Percentiles rank a stretch among this genome's conserved stretches.
Conservation (phyloP, 2,113 vertebrate species). For the Calidris pygmaea region DNA sequence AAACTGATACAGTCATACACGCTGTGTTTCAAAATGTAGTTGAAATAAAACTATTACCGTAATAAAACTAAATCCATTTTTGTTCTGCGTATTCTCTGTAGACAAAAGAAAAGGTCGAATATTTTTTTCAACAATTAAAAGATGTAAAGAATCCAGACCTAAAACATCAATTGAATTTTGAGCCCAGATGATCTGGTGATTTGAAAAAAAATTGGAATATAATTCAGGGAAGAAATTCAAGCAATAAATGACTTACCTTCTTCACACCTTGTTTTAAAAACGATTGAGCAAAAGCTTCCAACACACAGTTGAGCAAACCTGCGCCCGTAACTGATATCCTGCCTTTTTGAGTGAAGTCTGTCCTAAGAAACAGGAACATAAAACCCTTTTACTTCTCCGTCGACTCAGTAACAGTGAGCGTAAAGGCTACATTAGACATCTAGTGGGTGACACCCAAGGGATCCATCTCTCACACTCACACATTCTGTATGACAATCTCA, state of each 20-base stretch:
- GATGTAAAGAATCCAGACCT: neutral
- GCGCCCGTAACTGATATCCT: constrained; percentile 27
- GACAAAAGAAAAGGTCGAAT: constrained; percentile 28
- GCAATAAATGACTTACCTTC: constrained; percentile 18
- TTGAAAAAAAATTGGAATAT: neutral
- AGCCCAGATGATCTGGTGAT: neutral
- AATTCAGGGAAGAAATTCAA: neutral
- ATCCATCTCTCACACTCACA: fast-evolving
- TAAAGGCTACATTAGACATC: fast-evolving
- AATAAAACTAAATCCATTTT: constrained; percentile 31
- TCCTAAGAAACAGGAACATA: neutral
- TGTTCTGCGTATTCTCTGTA: constrained; percentile 6
- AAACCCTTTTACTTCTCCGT: neutral
- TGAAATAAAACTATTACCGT: constrained; percentile 22
- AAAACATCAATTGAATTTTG: neutral
- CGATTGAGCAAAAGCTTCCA: constrained; percentile 32
- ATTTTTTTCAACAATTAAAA: neutral
- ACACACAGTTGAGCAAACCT: constrained; percentile 22
- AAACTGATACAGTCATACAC: neutral
- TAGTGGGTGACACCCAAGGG: fast-evolving
- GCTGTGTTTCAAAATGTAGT: neutral
- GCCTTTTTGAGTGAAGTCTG: constrained; percentile 34
- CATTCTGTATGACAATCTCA: fast-evolving
- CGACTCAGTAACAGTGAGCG: fast-evolving
- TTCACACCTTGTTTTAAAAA: constrained; percentile 52